These are phyloP conservation scores for Pocillopora damicornis DNA, from an alignment of 64 coral and sea anemone genomes.

Conservation along the genomic window DNA sequence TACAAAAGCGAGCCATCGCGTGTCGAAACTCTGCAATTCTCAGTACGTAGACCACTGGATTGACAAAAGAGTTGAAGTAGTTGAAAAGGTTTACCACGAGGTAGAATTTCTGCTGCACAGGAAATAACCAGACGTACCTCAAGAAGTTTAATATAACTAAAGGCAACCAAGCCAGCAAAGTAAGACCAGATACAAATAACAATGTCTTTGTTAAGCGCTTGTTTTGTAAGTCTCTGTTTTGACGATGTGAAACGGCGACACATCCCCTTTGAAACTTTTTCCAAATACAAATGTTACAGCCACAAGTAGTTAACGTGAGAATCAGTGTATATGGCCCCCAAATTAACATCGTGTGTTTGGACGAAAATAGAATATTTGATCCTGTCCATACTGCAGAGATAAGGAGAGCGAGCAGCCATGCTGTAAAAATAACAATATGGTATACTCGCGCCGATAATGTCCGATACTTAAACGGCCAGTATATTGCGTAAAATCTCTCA, in stretches of 20 bases:
- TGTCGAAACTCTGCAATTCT: not conserved
- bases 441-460: not conserved
- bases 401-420: not conserved
- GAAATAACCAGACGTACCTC: not conserved
- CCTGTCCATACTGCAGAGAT: not conserved
- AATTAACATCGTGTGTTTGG: not conserved
- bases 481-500: not conserved
- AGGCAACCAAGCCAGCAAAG: not conserved
- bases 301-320: not conserved
- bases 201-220: not conserved
- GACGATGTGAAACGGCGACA: not conserved
- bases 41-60: not conserved
- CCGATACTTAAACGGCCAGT: not conserved
- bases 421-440: not conserved
- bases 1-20: not conserved
- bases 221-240: not conserved
- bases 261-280: not conserved
- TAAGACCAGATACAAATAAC: not conserved
- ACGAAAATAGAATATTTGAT: not conserved
- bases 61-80: not conserved
- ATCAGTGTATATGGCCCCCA: not conserved
- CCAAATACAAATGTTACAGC: constrained; percentile 8
- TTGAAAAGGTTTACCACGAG: not conserved
- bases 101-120: not conserved
- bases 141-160: not conserved